Evolutionary conservation across 2,797 vertebrate species (phyloP).

Genomic region (Neoniphon sammara): DNA sequence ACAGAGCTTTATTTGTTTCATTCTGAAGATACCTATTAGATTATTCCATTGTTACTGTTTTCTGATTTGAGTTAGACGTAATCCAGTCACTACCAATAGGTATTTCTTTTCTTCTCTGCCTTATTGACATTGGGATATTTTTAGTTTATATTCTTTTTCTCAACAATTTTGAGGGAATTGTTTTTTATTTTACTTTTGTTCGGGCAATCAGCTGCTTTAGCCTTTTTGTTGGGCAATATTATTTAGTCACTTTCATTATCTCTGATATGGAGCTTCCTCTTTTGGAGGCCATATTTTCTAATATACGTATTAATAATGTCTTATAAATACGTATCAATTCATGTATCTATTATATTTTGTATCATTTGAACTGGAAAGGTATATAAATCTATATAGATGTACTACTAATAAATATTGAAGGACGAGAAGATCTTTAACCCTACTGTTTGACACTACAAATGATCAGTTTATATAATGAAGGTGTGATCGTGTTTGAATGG

Average conservation of each 20-base stretch:
- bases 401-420: conserved; percentile 46
- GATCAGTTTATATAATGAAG: background rate
- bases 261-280: conserved; percentile 17
- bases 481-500: conserved; percentile 1
- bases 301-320: too few species aligned
- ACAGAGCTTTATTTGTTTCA: conserved; percentile 4
- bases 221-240: conserved; percentile 19
- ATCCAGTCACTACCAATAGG: conserved; percentile 36
- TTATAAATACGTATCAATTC: conserved; percentile 32
- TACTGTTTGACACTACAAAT: conserved; percentile 23
- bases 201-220: conserved; percentile 52
- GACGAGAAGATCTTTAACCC: conserved; percentile 22
- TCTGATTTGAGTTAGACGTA: conserved; percentile 37
- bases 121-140: conserved; percentile 43
- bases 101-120: conserved; percentile 38
- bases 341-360: conserved; percentile 44
- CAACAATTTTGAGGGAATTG: conserved; percentile 20
- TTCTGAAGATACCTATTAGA: conserved; percentile 30
- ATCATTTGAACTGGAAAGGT: conserved; percentile 46
- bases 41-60: conserved; percentile 17
- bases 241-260: conserved; percentile 51
- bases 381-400: conserved; percentile 22
- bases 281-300: background rate
- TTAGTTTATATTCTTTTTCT: conserved; percentile 20
- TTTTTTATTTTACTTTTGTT: conserved; percentile 36